Conservation (phyloP, 2,888 invertebrate genomes). For the Gibbula magus region DNA sequence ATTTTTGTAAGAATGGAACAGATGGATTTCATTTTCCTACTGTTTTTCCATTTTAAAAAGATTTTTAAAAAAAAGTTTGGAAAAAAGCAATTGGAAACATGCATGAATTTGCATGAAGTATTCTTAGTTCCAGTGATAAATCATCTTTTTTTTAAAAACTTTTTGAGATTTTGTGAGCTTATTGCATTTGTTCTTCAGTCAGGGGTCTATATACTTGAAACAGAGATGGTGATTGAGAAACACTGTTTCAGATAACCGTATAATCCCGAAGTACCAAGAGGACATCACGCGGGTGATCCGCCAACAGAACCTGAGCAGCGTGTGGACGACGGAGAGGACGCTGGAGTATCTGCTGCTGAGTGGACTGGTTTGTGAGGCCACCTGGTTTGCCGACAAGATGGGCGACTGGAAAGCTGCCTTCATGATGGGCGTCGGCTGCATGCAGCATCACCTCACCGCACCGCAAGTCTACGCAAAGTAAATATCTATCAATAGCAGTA, state of each 20-base stretch:
- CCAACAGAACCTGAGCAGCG: conserved; percentile 56
- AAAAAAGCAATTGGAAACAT: too few relatives aligned
- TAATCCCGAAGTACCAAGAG: conserved; percentile 66
- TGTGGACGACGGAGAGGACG: conserved; percentile 70
- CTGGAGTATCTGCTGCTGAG: conserved; percentile 71
- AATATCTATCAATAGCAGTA: conserved; percentile 6
- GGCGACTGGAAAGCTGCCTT: conserved; percentile 74
- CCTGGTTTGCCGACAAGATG: conserved; percentile 71
- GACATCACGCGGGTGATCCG: conserved; percentile 62
- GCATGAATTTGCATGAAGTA: too few relatives aligned
- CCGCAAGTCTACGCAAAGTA: conserved; percentile 60
- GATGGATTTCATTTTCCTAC: too few relatives aligned
- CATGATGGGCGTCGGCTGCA: conserved; percentile 62
- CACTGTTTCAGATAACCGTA: conserved; percentile 56
- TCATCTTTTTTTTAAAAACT: too few relatives aligned
- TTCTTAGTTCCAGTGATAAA: too few relatives aligned
- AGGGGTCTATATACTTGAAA: too few relatives aligned
- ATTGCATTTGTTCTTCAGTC: too few relatives aligned
- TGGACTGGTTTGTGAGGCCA: conserved; percentile 71
- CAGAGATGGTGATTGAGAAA: too few relatives aligned
- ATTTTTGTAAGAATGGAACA: too few relatives aligned
- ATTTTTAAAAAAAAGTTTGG: too few relatives aligned
- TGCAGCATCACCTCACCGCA: conserved; percentile 57
- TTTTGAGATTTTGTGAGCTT: too few relatives aligned
- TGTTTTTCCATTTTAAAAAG: too few relatives aligned